Conservation (phyloP, 2,797 vertebrate genomes). For the Chiloscyllium punctatum region DNA sequence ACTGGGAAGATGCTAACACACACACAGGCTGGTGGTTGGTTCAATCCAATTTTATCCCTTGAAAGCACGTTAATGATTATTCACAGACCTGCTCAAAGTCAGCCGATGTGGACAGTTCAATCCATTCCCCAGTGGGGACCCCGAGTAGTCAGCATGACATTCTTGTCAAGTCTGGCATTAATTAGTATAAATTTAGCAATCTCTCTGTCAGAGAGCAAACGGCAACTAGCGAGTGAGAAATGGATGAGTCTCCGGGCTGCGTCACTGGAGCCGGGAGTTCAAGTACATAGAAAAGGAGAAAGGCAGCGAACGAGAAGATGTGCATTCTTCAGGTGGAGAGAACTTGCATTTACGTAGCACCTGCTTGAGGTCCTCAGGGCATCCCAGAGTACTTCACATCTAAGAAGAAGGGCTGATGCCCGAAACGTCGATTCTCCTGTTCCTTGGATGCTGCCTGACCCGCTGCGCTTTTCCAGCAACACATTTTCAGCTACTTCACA, state of each 20-base stretch:
- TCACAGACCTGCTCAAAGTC: neutral
- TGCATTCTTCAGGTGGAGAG: neutral
- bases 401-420: too few relatives aligned
- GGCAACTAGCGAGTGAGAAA: neutral
- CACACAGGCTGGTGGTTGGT: neutral
- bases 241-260: neutral
- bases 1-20: neutral
- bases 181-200: constrained; percentile 16
- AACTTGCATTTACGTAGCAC: neutral
- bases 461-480: too few relatives aligned
- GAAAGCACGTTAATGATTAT: neutral
- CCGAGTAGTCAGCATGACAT: neutral
- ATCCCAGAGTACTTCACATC: neutral
- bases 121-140: neutral
- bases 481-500: too few relatives aligned
- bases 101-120: neutral
- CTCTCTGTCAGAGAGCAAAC: neutral
- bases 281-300: neutral
- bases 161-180: constrained; percentile 18
- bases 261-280: neutral
- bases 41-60: neutral
- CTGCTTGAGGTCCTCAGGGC: too few relatives aligned
- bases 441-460: too few relatives aligned
- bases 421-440: too few relatives aligned
- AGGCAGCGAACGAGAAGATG: neutral